Evolutionary conservation across 2,113 vertebrate species (phyloP), one percentile per base, ranked within the genome.

Genomic region (Platysternon megacephalum): DNA sequence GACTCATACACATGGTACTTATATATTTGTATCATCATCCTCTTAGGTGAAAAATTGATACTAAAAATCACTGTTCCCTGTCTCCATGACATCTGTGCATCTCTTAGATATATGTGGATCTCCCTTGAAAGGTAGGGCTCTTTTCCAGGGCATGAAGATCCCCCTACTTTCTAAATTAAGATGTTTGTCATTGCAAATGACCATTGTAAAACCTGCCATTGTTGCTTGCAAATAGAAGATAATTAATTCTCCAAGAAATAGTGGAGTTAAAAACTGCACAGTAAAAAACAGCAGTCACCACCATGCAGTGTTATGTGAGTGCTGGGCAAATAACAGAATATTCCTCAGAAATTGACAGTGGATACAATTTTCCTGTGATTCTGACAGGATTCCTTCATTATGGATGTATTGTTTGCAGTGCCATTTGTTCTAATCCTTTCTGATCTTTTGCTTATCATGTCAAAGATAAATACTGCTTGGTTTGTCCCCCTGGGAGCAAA

Each of bases 361-460:
- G 74, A 91, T 96, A 90, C 93, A 90, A 97, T 98, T 97, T 96
- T 96, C 96, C 74, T 86, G 32, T 6, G 87, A 79, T 94, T 96
- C 81, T 93, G 90, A 93, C 96, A 98, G 90, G 87, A 93, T 96
- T 90, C 94, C 74, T 97, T 86, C 95, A 86, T 88, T 86, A 95
- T 22, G 80, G 94, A 94, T 85, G 91, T 91, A 83, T 95, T 96
- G 65, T 97, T 98, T 97, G 91, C 90, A 91, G 93, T 96, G 87
- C 91, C 92, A 97, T 98, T 98, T 98, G 93, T 98, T 96, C 95
- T 96, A 97, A 97, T 97, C 96, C 91, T 95, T 98, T 95, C 91
- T 95, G 94, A 98, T 98, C 95, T 97, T 98, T 97, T 97, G 96
- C 97, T 98, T 97, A 97, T 97, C 91, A 39, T 97, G 96, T 97